These are phyloP conservation scores for Drosophila neoperkinsi DNA, from an alignment of 2,888 invertebrate genomes.

Conservation along the genomic window DNA sequence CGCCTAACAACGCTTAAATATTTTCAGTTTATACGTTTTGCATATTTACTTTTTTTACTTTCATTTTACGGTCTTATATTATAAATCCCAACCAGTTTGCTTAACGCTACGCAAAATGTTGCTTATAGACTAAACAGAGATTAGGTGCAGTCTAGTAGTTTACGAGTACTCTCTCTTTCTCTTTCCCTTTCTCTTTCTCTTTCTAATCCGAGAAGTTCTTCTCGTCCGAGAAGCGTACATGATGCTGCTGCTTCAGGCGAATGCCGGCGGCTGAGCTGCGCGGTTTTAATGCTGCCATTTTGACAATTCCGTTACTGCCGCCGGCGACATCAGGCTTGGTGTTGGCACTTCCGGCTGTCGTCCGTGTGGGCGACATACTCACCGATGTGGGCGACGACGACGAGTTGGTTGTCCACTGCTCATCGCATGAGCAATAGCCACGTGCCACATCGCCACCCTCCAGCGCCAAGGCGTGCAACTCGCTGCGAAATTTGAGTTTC, in stretches of 20 bases:
- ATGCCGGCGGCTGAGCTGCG: slow-evolving; percentile 35
- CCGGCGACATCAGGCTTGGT: slow-evolving; percentile 26
- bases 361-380: slow-evolving; percentile 64
- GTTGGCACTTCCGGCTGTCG: slow-evolving; percentile 47
- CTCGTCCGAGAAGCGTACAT: slow-evolving; percentile 83
- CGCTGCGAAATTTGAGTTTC: slow-evolving; percentile 73
- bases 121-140: slow-evolving; percentile 67
- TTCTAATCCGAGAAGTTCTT: slow-evolving; percentile 82
- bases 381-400: slow-evolving; percentile 66
- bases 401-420: slow-evolving; percentile 78
- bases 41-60: slow-evolving; percentile 10
- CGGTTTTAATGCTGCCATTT: slow-evolving; percentile 55
- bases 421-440: slow-evolving; percentile 83
- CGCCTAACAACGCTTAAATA: slow-evolving; percentile 31
- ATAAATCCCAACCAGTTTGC: slow-evolving; percentile 26
- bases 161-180: slow-evolving; percentile 29
- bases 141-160: slow-evolving; percentile 83
- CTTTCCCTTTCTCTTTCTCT: background rate
- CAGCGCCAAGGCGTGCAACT: slow-evolving; percentile 78
- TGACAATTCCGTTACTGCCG: slow-evolving; percentile 54
- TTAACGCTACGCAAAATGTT: slow-evolving; percentile 36
- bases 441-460: slow-evolving; percentile 82
- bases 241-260: slow-evolving; percentile 81
- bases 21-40: slow-evolving; percentile 5
- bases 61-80: background rate